Conservation (phyloP, 2,113 vertebrate genomes). For the Leptobrachium ailaonicum region DNA sequence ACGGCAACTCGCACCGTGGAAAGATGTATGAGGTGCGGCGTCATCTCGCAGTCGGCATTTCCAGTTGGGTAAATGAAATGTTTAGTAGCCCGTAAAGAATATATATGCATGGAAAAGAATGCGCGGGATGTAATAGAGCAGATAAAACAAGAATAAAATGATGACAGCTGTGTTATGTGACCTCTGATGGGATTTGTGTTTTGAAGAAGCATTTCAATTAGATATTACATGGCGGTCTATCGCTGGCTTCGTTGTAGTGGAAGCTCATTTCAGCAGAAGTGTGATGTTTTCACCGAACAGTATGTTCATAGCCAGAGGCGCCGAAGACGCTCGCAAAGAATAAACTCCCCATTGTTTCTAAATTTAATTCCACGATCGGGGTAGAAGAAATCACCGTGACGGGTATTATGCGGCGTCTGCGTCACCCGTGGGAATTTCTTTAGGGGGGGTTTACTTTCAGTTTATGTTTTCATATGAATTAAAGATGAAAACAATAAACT, state of each 20-base stretch:
- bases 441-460: no score
- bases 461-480: no score
- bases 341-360: constrained; percentile 55
- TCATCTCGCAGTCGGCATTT: background rate
- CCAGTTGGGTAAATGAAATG: constrained; percentile 7
- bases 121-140: background rate
- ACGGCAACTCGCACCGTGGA: no score
- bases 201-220: constrained; percentile 2
- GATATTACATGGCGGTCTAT: background rate
- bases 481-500: no score
- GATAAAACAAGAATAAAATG: constrained; percentile 10
- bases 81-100: background rate
- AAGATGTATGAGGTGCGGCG: no score
- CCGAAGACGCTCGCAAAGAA: constrained; percentile 46
- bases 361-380: constrained; percentile 49
- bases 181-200: constrained; percentile 24
- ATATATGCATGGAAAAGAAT: constrained; percentile 17
- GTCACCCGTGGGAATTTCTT: no score
- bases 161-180: constrained; percentile 13
- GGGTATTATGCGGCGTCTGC: no score
- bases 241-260: constrained; percentile 31
- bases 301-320: constrained; percentile 55
- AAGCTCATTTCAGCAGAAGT: constrained; percentile 45
- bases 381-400: background rate
- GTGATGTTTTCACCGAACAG: constrained; percentile 47